Conservation (phyloP, 2,888 invertebrate genomes). For the Platycnemis pennipes region DNA sequence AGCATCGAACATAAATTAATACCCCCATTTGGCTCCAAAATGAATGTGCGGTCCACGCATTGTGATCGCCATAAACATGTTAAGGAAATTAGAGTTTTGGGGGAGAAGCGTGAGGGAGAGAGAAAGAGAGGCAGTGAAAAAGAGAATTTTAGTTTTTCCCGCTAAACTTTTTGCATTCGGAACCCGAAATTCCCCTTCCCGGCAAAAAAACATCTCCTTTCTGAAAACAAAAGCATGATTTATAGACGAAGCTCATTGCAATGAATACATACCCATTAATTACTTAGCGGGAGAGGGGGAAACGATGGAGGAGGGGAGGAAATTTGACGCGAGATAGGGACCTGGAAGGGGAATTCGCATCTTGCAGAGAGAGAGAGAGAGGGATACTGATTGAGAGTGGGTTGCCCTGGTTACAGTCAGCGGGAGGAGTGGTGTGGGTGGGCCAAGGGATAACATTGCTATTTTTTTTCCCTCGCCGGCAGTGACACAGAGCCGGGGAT, state of each 20-base stretch:
- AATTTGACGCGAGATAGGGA: not conserved
- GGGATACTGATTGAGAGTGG: too few species aligned
- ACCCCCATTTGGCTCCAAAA: not conserved
- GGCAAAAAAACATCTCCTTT: not conserved
- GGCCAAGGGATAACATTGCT: not conserved
- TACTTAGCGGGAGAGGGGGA: not conserved
- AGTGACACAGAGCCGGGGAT: not conserved
- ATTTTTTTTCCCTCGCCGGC: not conserved
- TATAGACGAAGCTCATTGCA: constrained; percentile 30
- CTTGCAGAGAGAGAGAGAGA: not conserved
- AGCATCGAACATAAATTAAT: not conserved
- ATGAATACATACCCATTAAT: constrained; percentile 30
- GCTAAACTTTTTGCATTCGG: not conserved
- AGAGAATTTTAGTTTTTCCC: not conserved
- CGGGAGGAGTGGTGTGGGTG: not conserved
- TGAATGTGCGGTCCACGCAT: not conserved
- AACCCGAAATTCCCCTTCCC: not conserved
- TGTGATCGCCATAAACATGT: not conserved
- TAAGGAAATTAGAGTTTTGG: constrained; percentile 4
- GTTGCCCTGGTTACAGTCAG: not conserved
- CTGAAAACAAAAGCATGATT: not conserved
- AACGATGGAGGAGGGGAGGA: not conserved
- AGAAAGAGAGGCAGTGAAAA: too few species aligned
- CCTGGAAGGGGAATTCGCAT: not conserved
- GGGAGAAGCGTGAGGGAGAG: not conserved